A percentile compares a stretch with the other conserved stretches of the same genome.
phyloP scores from a whole-genome alignment of 2,888 invertebrate genomes.

The Chydorus sphaericus region DNA sequence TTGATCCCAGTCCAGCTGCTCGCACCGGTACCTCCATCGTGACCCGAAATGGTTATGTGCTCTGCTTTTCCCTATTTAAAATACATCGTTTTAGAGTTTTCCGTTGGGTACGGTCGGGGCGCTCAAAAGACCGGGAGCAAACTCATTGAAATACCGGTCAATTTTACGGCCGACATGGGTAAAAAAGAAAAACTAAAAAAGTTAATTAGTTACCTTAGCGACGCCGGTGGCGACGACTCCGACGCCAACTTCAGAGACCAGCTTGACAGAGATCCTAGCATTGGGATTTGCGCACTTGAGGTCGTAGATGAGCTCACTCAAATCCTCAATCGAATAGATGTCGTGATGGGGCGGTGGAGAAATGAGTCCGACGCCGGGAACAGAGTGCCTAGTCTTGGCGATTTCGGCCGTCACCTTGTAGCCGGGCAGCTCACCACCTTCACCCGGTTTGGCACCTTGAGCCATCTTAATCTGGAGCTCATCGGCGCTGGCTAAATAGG shows the following conservation, averaged over 20 bases:
- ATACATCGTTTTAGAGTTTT: no score
- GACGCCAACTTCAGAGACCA: slow-evolving; percentile 96
- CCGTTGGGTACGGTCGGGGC: no score
- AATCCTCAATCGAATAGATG: slow-evolving; percentile 97
- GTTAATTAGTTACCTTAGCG: no score
- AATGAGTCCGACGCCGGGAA: slow-evolving; percentile 91
- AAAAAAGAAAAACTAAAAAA: no score
- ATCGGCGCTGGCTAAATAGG: slow-evolving; percentile 92
- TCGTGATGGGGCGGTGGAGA: slow-evolving; percentile 99
- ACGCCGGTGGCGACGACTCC: slow-evolving; percentile 99
- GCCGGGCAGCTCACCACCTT: slow-evolving; percentile 92
- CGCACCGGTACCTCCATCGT: slow-evolving; percentile 98
- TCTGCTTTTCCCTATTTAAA: slow-evolving; percentile 98
- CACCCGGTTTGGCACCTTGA: slow-evolving; percentile 97
- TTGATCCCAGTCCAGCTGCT: slow-evolving; percentile 99
- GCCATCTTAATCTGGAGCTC: slow-evolving; percentile 99
- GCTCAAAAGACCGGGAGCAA: no score
- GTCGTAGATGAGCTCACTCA: slow-evolving; percentile 95
- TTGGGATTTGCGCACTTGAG: slow-evolving; percentile 91
- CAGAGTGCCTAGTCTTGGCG: slow-evolving; percentile 86
- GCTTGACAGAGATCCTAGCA: slow-evolving; percentile 89
- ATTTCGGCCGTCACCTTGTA: slow-evolving; percentile 84
- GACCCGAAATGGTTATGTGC: slow-evolving; percentile 95
- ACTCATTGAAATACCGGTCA: no score
- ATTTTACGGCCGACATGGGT: no score